phyloP scores from a whole-genome alignment of 2,797 vertebrate genomes.

The Enteromius mattozi region DNA sequence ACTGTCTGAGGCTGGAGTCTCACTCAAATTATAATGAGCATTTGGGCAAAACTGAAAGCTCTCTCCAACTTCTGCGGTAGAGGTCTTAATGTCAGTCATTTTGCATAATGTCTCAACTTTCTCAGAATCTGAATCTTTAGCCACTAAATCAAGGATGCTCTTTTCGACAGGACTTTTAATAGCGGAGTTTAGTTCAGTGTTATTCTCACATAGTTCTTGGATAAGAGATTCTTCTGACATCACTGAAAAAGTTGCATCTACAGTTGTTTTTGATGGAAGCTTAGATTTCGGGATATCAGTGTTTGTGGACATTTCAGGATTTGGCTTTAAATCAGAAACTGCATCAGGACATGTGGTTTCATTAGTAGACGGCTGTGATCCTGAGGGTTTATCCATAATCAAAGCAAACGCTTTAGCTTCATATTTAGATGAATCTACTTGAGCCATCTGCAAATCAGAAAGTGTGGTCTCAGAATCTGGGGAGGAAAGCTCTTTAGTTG shows the following conservation, averaged over 20 bases:
- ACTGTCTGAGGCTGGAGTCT: background rate
- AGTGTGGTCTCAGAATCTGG: conserved; percentile 11
- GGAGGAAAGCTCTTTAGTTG: conserved; percentile 5
- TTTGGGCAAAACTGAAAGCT: conserved; percentile 2
- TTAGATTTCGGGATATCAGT: background rate
- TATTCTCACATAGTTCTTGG: conserved; percentile 29
- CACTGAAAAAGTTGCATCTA: conserved; percentile 1
- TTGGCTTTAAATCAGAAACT: conserved; percentile 5
- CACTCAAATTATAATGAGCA: background rate
- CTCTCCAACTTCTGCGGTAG: conserved; percentile 7
- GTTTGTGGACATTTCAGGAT: background rate
- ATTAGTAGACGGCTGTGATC: conserved; percentile 3
- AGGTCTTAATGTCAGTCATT: background rate
- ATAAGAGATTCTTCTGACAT: conserved; percentile 4
- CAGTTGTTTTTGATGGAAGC: conserved; percentile 9
- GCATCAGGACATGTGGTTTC: background rate
- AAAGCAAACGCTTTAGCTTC: conserved; percentile 40
- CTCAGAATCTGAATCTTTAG: conserved; percentile 15
- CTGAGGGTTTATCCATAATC: conserved; percentile 31
- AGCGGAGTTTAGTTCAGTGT: background rate
- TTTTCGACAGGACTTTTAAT: background rate
- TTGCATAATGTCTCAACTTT: conserved; percentile 15
- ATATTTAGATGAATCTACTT: conserved; percentile 27
- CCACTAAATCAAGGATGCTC: background rate
- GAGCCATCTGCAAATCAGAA: conserved; percentile 11